A percentile compares a stretch with the other conserved stretches of the same genome.
Evolutionary conservation across 2,797 vertebrate genomes (phyloP).

Genomic region (Mormyrus hasselquistii): DNA sequence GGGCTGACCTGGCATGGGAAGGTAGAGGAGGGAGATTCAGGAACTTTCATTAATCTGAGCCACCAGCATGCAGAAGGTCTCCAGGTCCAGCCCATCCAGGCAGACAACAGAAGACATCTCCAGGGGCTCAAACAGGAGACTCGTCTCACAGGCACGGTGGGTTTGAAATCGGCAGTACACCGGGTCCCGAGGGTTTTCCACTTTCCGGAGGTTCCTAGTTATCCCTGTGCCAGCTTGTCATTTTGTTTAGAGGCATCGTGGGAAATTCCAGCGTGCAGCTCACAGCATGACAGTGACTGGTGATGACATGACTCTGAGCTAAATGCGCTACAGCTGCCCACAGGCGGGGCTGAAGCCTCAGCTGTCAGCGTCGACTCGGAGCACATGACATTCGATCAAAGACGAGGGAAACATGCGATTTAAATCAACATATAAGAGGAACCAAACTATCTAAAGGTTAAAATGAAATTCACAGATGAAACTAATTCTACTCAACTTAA

Average conservation of each 20-base stretch:
- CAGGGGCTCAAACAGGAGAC: not conserved
- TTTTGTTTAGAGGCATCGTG: not conserved
- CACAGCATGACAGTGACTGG: not conserved
- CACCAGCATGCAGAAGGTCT: not conserved
- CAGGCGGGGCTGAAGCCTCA: not conserved
- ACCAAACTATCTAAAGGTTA: not conserved
- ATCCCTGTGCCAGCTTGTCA: not conserved
- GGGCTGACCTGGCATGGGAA: constrained; percentile 69
- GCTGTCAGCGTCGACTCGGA: not conserved
- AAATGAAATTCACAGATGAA: not conserved
- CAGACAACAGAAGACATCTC: not conserved
- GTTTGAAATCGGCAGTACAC: not conserved
- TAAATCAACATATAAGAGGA: not conserved
- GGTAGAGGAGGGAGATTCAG: not conserved
- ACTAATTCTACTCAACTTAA: not conserved
- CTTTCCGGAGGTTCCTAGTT: not conserved
- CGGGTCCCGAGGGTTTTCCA: not conserved
- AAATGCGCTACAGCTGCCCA: not conserved
- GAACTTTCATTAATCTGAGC: not conserved
- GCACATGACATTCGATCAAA: not conserved
- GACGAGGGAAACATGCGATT: not conserved
- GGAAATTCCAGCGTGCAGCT: not conserved
- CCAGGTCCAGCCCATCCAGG: not conserved
- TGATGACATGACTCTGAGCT: not conserved
- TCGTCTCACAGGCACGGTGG: not conserved